A percentile compares a stretch with the other conserved stretches of the same genome.
phyloP scores from a whole-genome alignment of 2,113 vertebrate genomes.

The Ailurus styani region DNA sequence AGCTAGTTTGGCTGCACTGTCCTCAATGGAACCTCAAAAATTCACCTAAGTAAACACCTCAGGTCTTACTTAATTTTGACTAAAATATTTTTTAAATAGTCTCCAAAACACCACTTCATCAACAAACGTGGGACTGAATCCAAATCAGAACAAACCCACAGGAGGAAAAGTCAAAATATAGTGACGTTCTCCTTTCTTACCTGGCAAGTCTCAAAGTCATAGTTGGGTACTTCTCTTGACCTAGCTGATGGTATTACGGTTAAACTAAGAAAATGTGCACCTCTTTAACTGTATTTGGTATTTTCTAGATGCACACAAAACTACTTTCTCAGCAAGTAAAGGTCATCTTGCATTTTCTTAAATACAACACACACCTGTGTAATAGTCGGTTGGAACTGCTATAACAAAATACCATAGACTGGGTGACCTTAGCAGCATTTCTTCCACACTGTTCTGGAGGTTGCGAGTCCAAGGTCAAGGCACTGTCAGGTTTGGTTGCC shows the following conservation, averaged over 20 bases:
- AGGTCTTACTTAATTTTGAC: background rate
- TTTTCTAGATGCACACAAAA: background rate
- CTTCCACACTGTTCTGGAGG: background rate
- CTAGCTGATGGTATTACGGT: background rate
- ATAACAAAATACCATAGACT: background rate
- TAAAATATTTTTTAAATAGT: background rate
- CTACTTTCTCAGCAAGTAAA: background rate
- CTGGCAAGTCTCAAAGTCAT: background rate
- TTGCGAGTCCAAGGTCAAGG: background rate
- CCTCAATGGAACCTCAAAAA: background rate
- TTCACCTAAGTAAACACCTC: background rate
- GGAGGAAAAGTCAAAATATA: conserved; percentile 11
- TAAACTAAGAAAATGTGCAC: background rate
- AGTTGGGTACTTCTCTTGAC: background rate
- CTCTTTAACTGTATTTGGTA: background rate
- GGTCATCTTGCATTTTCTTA: background rate
- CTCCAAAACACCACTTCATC: background rate
- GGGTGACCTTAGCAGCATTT: background rate
- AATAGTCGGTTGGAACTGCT: background rate
- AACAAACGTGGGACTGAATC: background rate
- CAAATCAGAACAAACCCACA: conserved; percentile 11
- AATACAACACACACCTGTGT: background rate
- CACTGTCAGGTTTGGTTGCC: background rate
- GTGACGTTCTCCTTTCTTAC: background rate
- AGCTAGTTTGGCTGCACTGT: background rate